Evolutionary conservation across 2,888 invertebrate species (phyloP).

Genomic region (Stegophylla sp.): DNA sequence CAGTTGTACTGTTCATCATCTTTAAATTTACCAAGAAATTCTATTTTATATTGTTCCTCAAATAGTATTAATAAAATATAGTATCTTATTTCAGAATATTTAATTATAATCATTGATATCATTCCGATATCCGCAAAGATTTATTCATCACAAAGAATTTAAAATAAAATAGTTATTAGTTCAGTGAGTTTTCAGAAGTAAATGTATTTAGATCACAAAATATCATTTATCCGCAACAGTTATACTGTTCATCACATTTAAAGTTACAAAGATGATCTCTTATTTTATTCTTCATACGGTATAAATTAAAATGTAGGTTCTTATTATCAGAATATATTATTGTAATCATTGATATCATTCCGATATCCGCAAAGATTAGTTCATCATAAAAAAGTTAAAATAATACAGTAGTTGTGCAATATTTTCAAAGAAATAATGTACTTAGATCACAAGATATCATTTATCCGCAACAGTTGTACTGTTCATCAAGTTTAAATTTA

Average conservation of each 20-base stretch:
- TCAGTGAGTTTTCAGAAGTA: too few species aligned
- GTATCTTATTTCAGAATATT: neutral
- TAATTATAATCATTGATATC: conserved; percentile 3
- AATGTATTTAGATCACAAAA: conserved; percentile 11
- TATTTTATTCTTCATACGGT: neutral
- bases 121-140: conserved; percentile 52
- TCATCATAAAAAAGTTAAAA: neutral
- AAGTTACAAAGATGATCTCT: neutral
- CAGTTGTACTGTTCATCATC: too few species aligned
- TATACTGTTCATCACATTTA: conserved; percentile 15
- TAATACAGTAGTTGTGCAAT: too few species aligned
- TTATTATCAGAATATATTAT: conserved; percentile 5
- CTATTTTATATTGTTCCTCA: neutral
- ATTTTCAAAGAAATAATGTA: too few species aligned
- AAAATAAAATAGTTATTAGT: neutral
- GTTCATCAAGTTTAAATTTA: conserved; percentile 9
- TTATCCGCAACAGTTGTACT: conserved; percentile 2
- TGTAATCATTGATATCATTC: conserved; percentile 50
- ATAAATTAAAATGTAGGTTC: neutral
- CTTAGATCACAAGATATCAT: neutral
- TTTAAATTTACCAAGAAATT: neutral
- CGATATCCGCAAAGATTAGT: conserved; percentile 49
- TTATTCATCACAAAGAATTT: conserved; percentile 33
- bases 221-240: conserved; percentile 51
- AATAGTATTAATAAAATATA: neutral